Percentiles rank a stretch among this genome's conserved stretches.
These are phyloP conservation scores for Sphenodon punctatus DNA, from an alignment of 2,797 vertebrate genomes.

Conservation along the genomic window DNA sequence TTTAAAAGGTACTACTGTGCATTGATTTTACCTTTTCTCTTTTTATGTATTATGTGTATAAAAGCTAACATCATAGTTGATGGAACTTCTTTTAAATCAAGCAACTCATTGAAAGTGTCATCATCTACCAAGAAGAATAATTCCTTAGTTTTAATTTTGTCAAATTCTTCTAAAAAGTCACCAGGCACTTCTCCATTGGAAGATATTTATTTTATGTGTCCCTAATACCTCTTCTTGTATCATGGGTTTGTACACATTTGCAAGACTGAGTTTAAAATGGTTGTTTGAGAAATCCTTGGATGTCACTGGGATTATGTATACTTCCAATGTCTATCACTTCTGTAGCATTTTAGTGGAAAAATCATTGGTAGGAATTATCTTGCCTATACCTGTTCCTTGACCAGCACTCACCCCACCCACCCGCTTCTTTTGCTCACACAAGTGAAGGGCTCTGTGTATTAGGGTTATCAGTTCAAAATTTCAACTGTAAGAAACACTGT, in stretches of 20 bases:
- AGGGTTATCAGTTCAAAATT: too few species aligned
- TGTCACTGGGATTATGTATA: neutral
- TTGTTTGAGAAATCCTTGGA: neutral
- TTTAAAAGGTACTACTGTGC: neutral
- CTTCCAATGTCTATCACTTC: too few species aligned
- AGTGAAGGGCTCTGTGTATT: too few species aligned
- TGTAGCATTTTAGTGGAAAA: too few species aligned
- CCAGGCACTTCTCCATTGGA: neutral
- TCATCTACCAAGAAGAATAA: neutral
- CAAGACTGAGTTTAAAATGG: neutral
- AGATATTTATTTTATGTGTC: neutral
- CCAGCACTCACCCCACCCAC: too few species aligned
- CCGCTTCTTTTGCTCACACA: too few species aligned
- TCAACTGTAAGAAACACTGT: too few species aligned
- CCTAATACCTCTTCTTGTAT: neutral
- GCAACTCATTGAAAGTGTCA: neutral
- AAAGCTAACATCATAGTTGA: neutral
- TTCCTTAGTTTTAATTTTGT: constrained; percentile 16
- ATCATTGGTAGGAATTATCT: too few species aligned
- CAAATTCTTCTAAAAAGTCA: constrained; percentile 18
- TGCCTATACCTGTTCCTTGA: too few species aligned
- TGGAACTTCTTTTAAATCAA: constrained; percentile 16
- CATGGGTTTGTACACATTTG: neutral
- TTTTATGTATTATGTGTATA: constrained; percentile 24
- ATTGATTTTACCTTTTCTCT: neutral